Evolutionary conservation across 2,888 invertebrate species (phyloP), one percentile per base, ranked within the genome.

Genomic region (Mantis religiosa): DNA sequence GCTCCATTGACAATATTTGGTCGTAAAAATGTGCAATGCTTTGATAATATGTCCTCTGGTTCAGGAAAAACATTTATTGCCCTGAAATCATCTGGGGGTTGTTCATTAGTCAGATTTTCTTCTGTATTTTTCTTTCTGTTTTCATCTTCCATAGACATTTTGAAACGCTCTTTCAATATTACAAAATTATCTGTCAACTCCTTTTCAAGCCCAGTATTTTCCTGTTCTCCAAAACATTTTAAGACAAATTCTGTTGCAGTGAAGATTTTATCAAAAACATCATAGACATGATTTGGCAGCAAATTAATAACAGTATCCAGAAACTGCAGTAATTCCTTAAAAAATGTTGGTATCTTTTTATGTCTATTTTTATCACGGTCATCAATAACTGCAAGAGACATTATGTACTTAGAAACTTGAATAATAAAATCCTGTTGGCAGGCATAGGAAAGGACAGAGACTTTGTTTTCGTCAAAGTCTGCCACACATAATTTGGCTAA

Each of bases 1-100:
- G 94, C 93, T 27, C 96, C 97, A 84, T 94, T 92, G 0, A 95
- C 92, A 88, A 95, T 94, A 91, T 96, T 96, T 0, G 95, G 94
- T 27, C 95, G 93, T 28, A 95, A 91, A 91, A 94, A 95, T 0
- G 94, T 93, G 9, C 91, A 90, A n/a, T 91, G 90, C 3, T 91
- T 88, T 28, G 90, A 91, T 1, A 92, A 91, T 30, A 94, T 88
- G 90, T 94, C 94, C 25, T 92, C 92, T 0, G 93, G 91, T 0
- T 93, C 93, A 0, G 96, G 94, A 91, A 95, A 94, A 89, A 96
- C 94, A 88, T 88, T 84, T 41, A 90, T 89, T 41, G 90, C 90
- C 15, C 90, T 84, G 82, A 95, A 93, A 89, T 94, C 93, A 90
- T 94, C 93, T 88, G 93, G 93, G 30, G 95, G 94, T 25, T 34